Evolutionary conservation across 2,888 invertebrate species (phyloP).

Genomic region (Agrotis segetum): DNA sequence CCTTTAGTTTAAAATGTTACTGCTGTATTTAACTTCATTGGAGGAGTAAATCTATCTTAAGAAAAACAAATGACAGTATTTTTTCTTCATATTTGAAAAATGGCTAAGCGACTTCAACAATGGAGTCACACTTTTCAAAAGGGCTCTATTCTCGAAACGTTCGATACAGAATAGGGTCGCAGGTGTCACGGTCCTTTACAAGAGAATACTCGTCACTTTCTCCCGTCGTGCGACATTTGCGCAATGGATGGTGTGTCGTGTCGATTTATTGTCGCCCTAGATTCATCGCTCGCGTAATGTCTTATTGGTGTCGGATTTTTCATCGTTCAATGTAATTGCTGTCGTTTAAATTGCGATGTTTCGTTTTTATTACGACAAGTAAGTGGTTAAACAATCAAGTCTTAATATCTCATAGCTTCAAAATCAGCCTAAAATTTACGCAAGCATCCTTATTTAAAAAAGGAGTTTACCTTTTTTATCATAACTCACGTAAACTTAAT

Average conservation of each 20-base stretch:
- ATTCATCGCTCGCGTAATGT: conserved; percentile 61
- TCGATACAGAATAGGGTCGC: conserved; percentile 50
- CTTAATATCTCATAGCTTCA: conserved; percentile 1
- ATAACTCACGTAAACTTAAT: conserved; percentile 9
- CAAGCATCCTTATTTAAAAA: too few species aligned
- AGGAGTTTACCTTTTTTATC: too few species aligned
- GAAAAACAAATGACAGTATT: conserved; percentile 49
- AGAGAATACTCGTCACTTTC: conserved; percentile 70
- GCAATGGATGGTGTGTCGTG: conserved; percentile 65
- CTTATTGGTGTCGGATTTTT: conserved; percentile 62
- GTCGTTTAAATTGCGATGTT: conserved; percentile 46
- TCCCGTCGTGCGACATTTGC: conserved; percentile 65
- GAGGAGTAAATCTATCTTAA: conserved; percentile 36
- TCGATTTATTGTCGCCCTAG: conserved; percentile 64
- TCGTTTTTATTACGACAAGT: conserved; percentile 45
- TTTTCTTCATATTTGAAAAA: conserved; percentile 43
- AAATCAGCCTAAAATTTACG: too few species aligned
- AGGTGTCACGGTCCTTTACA: conserved; percentile 67
- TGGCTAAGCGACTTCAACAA: conserved; percentile 44
- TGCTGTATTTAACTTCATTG: conserved; percentile 28
- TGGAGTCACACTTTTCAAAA: conserved; percentile 39
- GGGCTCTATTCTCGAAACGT: conserved; percentile 54
- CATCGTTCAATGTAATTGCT: conserved; percentile 54
- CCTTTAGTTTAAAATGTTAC: conserved; percentile 17
- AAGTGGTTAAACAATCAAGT: conserved; percentile 33